phyloP scores from a whole-genome alignment of 53 echinoderm and acorn worm species.

The Glandiceps talaboti region DNA sequence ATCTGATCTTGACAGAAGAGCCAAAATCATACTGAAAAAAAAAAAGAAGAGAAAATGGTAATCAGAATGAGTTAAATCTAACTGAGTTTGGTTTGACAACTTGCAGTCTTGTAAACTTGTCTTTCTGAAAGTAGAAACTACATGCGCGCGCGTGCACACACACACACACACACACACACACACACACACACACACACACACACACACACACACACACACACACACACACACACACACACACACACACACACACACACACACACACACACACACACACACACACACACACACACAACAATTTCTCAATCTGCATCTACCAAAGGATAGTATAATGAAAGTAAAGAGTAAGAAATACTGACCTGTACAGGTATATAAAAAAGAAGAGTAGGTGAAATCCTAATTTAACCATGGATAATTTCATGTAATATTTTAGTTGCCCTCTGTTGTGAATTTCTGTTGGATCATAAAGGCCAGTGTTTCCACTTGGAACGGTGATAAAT shows the following conservation, averaged over 20 bases:
- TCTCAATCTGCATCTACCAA: too few relatives aligned
- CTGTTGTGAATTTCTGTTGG: constrained; percentile 13
- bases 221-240: too few relatives aligned
- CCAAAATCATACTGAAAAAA: background rate
- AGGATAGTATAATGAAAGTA: too few relatives aligned
- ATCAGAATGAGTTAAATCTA: too few relatives aligned
- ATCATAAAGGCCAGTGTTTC: constrained; percentile 9
- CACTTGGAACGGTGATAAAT: constrained; percentile 9
- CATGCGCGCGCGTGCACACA: too few relatives aligned
- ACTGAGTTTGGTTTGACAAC: too few relatives aligned
- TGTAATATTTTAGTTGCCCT: constrained; percentile 5
- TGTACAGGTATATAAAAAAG: constrained; percentile 10
- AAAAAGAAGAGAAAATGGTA: background rate
- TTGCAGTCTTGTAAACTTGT: too few relatives aligned
- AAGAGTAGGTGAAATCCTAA: constrained; percentile 5
- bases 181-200: background rate
- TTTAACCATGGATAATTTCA: constrained; percentile 8
- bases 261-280: too few relatives aligned
- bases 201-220: too few relatives aligned
- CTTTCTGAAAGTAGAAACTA: too few relatives aligned
- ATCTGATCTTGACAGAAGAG: background rate
- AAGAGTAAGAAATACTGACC: constrained; percentile 2
- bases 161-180: background rate
- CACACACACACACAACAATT: too few relatives aligned
- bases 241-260: too few relatives aligned